Evolutionary conservation across 2,113 vertebrate species (phyloP), one percentile per base, ranked within the genome.

Genomic region (Caranx melampygus): DNA sequence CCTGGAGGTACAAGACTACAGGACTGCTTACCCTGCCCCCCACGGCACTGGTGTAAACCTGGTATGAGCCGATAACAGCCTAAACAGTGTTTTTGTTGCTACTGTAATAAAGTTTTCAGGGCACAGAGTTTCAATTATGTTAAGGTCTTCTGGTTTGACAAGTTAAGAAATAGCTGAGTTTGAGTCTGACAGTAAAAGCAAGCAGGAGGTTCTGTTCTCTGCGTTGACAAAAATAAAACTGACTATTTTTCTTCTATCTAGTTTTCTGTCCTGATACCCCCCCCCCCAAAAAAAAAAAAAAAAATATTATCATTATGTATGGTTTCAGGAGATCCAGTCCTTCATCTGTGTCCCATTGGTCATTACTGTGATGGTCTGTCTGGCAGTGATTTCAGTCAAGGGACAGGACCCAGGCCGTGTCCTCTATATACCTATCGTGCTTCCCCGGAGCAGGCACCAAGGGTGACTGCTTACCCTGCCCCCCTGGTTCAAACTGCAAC

Each of bases 11-110:
- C 68, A 5, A 91, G 82, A 60, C 89, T 83, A 64, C 93, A 94
- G 20, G 96, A 98, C 65, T 98, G 97, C 81, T 89, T 93, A 55
- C 88, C 94, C n/a, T 99, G 97, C 55, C 96, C 97, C 0, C 83
- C 94, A 0, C 93, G 93, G 47, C 84, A 54, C 76, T 97, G 96
- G 97, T 98, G 97, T 87, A 95, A 93, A 95, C 79, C 93, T 90
- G 96, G 96, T 97, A 83, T 21, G 75, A 63, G 12, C 62, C 67
- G 44, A 72, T 59, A 15, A n/a, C 45, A 10, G 40, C 40, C 9
- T 42, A 10, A 37, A 2, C 5, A 4, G 1, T 68, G 7, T 83
- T 87, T 63, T 51, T 65, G 8, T 47, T 26, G 6, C 35, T 51
- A 49, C 12, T 52, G 54, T 62, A 20, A 52, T 67, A 3, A n/a